Evolutionary conservation across 2,797 vertebrate species (phyloP).

Genomic region (Melanogrammus aeglefinus): DNA sequence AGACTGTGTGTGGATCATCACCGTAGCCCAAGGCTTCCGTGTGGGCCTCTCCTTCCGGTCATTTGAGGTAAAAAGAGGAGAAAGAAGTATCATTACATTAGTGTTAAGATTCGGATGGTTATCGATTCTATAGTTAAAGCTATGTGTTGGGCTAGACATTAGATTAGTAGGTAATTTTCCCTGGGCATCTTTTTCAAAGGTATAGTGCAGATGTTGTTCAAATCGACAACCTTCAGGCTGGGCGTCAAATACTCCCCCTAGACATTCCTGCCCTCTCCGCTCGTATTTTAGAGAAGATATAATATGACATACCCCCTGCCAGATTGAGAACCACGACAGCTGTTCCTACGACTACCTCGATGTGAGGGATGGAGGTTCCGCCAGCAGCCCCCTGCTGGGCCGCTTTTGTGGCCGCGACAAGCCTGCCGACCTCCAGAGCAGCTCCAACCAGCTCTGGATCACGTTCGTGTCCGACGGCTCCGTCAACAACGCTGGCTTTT

Average conservation of each 20-base stretch:
- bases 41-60: constrained; percentile 93
- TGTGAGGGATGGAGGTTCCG: constrained; percentile 84
- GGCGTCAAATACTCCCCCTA: not conserved
- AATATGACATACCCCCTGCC: not conserved
- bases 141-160: too few relatives aligned
- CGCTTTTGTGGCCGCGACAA: constrained; percentile 93
- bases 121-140: too few relatives aligned
- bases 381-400: constrained; percentile 82
- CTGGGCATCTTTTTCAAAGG: not conserved
- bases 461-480: constrained; percentile 94
- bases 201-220: not conserved
- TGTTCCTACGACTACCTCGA: constrained; percentile 95
- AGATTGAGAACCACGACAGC: constrained; percentile 92
- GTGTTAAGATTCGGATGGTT: too few relatives aligned
- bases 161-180: too few relatives aligned
- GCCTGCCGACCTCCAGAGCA: constrained; percentile 88
- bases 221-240: not conserved
- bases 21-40: constrained; percentile 85
- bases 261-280: not conserved
- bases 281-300: not conserved
- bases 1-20: constrained; percentile 89
- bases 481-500: constrained; percentile 93
- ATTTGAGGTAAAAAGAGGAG: constrained; percentile 81
- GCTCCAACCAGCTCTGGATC: constrained; percentile 91
- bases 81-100: too few relatives aligned